These are phyloP conservation scores for Himantopus leucocephalus DNA, from an alignment of 2,113 vertebrate species.

Conservation along the genomic window DNA sequence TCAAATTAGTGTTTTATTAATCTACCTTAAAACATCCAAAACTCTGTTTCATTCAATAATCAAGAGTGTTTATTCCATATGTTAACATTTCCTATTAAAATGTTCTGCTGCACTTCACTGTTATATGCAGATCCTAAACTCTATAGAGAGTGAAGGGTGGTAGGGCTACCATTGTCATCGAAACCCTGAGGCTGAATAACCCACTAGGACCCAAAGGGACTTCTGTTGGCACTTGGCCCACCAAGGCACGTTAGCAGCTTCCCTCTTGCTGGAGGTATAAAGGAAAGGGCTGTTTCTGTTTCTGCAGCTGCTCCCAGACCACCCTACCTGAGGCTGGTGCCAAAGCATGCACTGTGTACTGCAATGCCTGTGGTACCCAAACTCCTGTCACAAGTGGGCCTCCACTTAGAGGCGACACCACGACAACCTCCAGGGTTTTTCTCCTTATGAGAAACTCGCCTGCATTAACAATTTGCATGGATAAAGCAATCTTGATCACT, in stretches of 20 bases:
- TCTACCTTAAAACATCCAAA: neutral
- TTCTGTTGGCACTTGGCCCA: neutral
- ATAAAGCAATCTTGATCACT: neutral
- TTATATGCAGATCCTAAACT: neutral
- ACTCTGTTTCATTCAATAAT: neutral
- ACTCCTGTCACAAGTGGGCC: neutral
- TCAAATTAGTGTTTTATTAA: neutral
- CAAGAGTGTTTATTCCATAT: neutral
- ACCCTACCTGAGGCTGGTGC: neutral
- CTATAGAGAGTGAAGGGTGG: neutral
- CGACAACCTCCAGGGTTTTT: neutral
- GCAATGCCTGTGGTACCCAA: neutral
- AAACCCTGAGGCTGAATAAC: neutral
- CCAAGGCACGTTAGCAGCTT: neutral
- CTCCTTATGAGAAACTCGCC: neutral
- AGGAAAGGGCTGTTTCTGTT: neutral
- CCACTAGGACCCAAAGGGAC: neutral
- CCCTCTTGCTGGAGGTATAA: neutral
- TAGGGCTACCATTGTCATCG: neutral
- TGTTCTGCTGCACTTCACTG: neutral
- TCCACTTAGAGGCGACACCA: neutral
- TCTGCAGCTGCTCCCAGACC: neutral
- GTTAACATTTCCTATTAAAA: neutral
- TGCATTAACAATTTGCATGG: neutral
- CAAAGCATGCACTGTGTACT: neutral